Evolutionary conservation across 1,140 invertebrate genomes (phyloP), one percentile per base, ranked within the genome.

Genomic region (Zaprionus vittiger): DNA sequence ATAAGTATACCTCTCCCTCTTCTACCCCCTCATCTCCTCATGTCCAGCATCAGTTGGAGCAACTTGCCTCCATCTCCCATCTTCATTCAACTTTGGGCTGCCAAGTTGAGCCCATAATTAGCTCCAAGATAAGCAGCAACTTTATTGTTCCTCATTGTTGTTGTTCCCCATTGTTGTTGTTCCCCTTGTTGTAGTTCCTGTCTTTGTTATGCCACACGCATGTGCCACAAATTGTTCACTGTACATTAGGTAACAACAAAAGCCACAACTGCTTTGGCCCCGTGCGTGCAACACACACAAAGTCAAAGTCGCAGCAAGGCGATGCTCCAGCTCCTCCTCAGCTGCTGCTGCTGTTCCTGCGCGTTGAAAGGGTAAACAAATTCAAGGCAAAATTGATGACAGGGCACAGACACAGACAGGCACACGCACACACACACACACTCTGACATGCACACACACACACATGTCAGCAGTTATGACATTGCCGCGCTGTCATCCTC

Each of bases 361-460:
- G 65, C 79, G 82, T 59, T 83, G 71, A 83, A 70, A 80, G 84
- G 81, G 84, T 89, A 87, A 87, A 89, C 84, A 87, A 87, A 90
- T 87, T 87, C 84, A 89, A 89, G 83, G 81, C 81, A 62, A 87
- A 87, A 89, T 87, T 87, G 83, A 87, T 87, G 84, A 87, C 84
- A 87, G 83, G 63, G 68, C 78, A 78, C 38, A 57, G 73, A 81
- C 57, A 65, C 44, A 64, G 11, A n/a, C 72, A 77, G 55, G 61
- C 52, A 56, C 24, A 38, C 71, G 24, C 44, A 65, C 34, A 59
- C 65, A 57, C 75, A 57, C 66, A 66, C 55, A 59, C 65, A 65
- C 59, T 52, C 44, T 64, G 49, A 65, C 56, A 56, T 11, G 31
- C 31, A 56, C 34, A 65, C 60, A 70, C 60, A 70, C 61, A 55